Base-by-base conservation (phyloP, 2,113 vertebrate species). In the Rhinoderma darwinii region DNA sequence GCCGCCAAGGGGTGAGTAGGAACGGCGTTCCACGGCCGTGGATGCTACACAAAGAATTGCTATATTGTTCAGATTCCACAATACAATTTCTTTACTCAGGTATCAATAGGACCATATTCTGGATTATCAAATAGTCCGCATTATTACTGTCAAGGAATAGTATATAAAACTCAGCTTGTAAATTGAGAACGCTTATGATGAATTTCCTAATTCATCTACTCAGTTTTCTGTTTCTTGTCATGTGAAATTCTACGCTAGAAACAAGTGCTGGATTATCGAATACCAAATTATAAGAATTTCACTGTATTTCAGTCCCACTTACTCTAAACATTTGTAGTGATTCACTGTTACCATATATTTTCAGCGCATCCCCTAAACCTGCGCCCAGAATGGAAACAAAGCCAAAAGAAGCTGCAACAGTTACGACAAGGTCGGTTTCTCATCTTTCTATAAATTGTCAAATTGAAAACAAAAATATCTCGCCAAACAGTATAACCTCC, bases 311-410 rank as follows among this genome's bases (percentile, higher is more conserved):
- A 61, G 54, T 11, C 25, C 25, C 8, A 11, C 25, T 1, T 56
- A 47, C 9, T 47, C 4, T 4, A 25, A n/a, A 35, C 15, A 22
- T 72, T 7, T 30, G 30, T 32, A 77, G 3, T 77, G 6, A 51
- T 4, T 32, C 9, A 10, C 2, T 35, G 9, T 80, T 59, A 12
- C n/a, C 3, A 27, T 47, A 44, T 30, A 54, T 56, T 83, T 35
- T 39, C n/a, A 61, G 63, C n/a, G 4, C 12, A 0, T 74, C 79
- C 83, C 77, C 75, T 41, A 30, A 61, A 54, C 70, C 83, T 30
- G 35, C 35, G 18, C 83, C 70, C 51, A 51, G 51, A 59, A 54
- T 22, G 32, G 83, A 84, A 61, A 61, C 83, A 17, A 84, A 84
- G 37, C 83, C 70, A 32, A 84, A 32, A 54, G 70, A 75, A n/a